phyloP scores from a whole-genome alignment of 2,797 vertebrate genomes.

The Bucorvus abyssinicus region DNA sequence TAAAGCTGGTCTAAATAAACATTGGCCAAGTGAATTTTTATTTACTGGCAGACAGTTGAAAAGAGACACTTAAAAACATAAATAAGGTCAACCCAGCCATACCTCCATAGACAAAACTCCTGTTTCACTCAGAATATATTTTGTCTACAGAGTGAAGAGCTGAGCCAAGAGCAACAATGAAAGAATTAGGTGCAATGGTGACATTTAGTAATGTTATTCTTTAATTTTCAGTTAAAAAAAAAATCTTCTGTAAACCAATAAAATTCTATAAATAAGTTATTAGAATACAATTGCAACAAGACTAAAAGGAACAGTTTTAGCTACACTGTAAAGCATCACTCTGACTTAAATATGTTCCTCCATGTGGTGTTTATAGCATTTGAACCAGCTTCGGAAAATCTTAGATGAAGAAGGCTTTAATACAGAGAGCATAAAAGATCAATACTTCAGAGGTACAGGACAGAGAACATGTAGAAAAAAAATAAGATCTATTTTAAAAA shows the following conservation, averaged over 20 bases:
- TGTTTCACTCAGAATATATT: not conserved
- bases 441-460: not conserved
- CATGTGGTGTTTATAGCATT: not conserved
- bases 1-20: slow-evolving; percentile 73
- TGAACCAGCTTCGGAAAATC: not conserved
- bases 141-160: not conserved
- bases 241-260: slow-evolving; percentile 5
- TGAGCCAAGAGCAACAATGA: not conserved
- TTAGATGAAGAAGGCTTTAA: not conserved
- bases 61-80: slow-evolving; percentile 41
- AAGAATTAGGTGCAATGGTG: slow-evolving; percentile 10
- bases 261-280: not conserved
- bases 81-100: not conserved
- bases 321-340: not conserved
- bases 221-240: not conserved
- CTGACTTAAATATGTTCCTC: not conserved
- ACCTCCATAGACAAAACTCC: not conserved
- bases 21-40: slow-evolving; percentile 56
- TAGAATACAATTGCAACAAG: not conserved
- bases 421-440: not conserved
- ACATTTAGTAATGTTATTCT: slow-evolving; percentile 45
- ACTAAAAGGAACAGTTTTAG: not conserved
- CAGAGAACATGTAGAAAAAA: slow-evolving; percentile 1
- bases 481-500: not conserved
- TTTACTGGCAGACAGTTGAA: slow-evolving; percentile 55